Evolutionary conservation across 2,797 vertebrate genomes (phyloP), one percentile per base, ranked within the genome.

Genomic region (Distichodus sexfasciatus): DNA sequence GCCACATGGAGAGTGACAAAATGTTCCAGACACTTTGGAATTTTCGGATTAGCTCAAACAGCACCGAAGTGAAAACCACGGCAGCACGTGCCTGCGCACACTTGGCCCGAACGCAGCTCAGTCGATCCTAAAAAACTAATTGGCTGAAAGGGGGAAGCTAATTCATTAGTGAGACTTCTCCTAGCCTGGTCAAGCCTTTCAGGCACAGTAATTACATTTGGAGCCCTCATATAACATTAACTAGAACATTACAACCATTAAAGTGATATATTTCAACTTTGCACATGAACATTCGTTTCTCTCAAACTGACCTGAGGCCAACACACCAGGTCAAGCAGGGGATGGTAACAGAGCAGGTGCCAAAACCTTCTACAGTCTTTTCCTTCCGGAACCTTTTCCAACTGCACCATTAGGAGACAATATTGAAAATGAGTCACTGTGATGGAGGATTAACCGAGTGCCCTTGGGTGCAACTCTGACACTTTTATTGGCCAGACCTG

Each of bases 401-500:
- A 1, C 28, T 41, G 9, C 24, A 29, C 51, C 19, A 26, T 70
- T 63, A 63, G 5, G 35, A 8, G 40, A 10, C 28, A 23, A 40
- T 38, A 2, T n/a, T 23, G 17, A 48, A 9, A 44, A 47, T 47
- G 46, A 64, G 50, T 77, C 46, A 71, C n/a, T 8, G 29, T 64
- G 63, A 71, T 48, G 35, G 48, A 74, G 33, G 31, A 57, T 1
- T 31, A 12, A 21, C 72, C 8, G 29, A 0, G 15, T n/a, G 46
- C 44, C 48, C 24, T 9, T 8, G 1, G 3, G 60, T 38, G 38
- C 17, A 4, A 2, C 17, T 51, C 6, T 48, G 66, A 69, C 71
- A 65, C 61, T 74, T 74, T 71, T 31, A 77, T 77, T 50, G 59
- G 50, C 47, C 33, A 29, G 28, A 44, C 28, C 3, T 28, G 33